phyloP scores from a whole-genome alignment of 1,140 invertebrate species.

The Drosophila lacteicornis region DNA sequence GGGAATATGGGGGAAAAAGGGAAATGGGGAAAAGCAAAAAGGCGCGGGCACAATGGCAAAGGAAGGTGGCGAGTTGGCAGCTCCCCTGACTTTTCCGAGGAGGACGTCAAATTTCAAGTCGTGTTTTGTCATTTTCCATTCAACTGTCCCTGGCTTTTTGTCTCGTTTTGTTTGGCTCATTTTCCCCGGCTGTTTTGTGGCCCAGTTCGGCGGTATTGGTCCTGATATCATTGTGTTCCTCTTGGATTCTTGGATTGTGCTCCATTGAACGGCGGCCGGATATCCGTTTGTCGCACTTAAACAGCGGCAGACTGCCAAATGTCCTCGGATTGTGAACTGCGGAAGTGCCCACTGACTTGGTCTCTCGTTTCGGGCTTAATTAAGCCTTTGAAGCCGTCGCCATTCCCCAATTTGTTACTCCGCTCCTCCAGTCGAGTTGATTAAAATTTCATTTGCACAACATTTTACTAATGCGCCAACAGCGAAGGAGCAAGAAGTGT shows the following conservation, averaged over 20 bases:
- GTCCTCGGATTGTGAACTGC: conserved; percentile 27
- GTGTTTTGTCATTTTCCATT: conserved; percentile 78
- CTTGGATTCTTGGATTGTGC: conserved; percentile 17
- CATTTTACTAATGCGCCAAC: conserved; percentile 45
- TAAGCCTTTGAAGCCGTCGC: conserved; percentile 45
- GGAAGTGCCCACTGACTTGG: conserved; percentile 37
- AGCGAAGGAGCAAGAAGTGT: neutral
- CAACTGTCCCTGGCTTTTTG: conserved; percentile 39
- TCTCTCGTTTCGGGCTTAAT: conserved; percentile 51
- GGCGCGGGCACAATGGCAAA: conserved; percentile 4
- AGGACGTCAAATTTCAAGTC: conserved; percentile 73
- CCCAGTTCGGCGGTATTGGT: conserved; percentile 26
- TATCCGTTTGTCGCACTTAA: conserved; percentile 76
- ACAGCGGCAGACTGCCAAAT: conserved; percentile 37
- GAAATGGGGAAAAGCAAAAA: neutral
- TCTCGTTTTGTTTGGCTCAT: conserved; percentile 20
- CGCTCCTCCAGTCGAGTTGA: conserved; percentile 42
- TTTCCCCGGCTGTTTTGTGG: conserved; percentile 10
- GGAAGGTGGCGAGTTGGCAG: conserved; percentile 1
- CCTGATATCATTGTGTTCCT: conserved; percentile 37
- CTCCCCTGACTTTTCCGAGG: conserved; percentile 29
- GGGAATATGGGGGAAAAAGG: neutral
- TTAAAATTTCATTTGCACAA: conserved; percentile 63
- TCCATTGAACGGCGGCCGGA: conserved; percentile 69
- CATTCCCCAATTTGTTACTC: conserved; percentile 9